Percentiles rank a stretch among this genome's conserved stretches.
phyloP scores from a whole-genome alignment of 2,888 invertebrate genomes.

The Ecliptopera silaceata region DNA sequence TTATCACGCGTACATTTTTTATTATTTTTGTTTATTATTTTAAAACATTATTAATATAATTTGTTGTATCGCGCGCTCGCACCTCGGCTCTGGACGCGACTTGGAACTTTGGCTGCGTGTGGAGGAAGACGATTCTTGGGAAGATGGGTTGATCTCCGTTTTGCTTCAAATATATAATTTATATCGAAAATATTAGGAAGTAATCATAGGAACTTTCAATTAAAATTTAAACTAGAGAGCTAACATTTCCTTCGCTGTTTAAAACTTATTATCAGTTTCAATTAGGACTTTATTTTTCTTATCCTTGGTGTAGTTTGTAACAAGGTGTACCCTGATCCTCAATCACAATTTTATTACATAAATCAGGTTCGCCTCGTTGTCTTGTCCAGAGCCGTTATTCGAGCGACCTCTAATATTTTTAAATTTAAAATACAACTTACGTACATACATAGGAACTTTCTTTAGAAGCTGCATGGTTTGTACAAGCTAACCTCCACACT shows the following conservation, averaged over 20 bases:
- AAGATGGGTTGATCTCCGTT: conserved; percentile 50
- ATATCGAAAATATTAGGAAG: conserved; percentile 43
- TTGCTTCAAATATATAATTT: conserved; percentile 22
- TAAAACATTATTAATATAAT: conserved; percentile 82
- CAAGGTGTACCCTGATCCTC: conserved; percentile 69
- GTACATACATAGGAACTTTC: conserved; percentile 84
- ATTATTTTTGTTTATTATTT: conserved; percentile 78
- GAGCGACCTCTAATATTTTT: conserved; percentile 72
- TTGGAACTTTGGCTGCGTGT: conserved; percentile 54
- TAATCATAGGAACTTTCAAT: conserved; percentile 53
- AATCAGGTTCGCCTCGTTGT: conserved; percentile 54
- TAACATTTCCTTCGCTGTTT: conserved; percentile 9
- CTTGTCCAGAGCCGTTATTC: conserved; percentile 57
- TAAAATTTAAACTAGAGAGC: conserved; percentile 24
- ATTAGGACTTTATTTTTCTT: conserved; percentile 20
- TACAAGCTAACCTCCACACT: conserved; percentile 83
- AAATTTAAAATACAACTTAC: conserved; percentile 80
- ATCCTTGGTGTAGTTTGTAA: conserved; percentile 42
- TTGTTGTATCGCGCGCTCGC: conserved; percentile 74
- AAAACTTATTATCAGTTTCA: conserved; percentile 15
- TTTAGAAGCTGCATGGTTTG: conserved; percentile 83
- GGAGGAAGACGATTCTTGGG: conserved; percentile 71
- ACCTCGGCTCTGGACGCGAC: conserved; percentile 55
- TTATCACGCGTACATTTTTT: conserved; percentile 76
- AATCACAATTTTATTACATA: conserved; percentile 64